Conservation (phyloP, 2,797 vertebrate genomes). For the Periparus ater region DNA sequence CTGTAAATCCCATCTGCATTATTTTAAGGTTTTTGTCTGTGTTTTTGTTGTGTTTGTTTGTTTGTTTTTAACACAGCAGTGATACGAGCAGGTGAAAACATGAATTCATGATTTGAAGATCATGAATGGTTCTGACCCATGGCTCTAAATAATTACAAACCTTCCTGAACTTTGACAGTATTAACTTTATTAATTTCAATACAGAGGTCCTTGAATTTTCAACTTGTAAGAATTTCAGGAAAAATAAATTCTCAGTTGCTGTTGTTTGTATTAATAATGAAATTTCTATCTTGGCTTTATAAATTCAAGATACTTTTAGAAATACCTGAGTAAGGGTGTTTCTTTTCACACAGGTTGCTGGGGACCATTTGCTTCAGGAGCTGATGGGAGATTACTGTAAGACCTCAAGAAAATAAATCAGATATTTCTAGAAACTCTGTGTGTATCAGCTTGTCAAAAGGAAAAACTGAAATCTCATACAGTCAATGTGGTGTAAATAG, state of each 20-base stretch:
- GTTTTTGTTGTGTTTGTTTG: too few species aligned
- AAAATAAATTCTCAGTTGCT: neutral
- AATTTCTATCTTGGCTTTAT: neutral
- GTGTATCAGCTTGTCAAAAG: neutral
- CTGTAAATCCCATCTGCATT: neutral
- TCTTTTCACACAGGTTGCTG: neutral
- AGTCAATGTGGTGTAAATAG: neutral
- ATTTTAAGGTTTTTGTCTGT: neutral
- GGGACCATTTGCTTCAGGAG: neutral
- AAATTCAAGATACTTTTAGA: neutral
- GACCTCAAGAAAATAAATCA: neutral
- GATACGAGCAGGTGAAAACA: neutral
- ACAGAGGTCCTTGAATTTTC: neutral
- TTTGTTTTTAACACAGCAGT: neutral
- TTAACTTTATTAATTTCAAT: neutral
- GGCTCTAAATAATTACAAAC: neutral
- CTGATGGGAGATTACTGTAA: neutral
- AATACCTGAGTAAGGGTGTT: neutral
- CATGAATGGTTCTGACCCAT: neutral
- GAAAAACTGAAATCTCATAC: neutral
- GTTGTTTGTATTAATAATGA: neutral
- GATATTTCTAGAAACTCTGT: neutral
- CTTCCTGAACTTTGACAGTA: neutral
- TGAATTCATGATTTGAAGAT: neutral
- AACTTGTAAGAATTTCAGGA: neutral